Conservation (phyloP, 2,113 vertebrate genomes). For the Dipodomys stephensi region DNA sequence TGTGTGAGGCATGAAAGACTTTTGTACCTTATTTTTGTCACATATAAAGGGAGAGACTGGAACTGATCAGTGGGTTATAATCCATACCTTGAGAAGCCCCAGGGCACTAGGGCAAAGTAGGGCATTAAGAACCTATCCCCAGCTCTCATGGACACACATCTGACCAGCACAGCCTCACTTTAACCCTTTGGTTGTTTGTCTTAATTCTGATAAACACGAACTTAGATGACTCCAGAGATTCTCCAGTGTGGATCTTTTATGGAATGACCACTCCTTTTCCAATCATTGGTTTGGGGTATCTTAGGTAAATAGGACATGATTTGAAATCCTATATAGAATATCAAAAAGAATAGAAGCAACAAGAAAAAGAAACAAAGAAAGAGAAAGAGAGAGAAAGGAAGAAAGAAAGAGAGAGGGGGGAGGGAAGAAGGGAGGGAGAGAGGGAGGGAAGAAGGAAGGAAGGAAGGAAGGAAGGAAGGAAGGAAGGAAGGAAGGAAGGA, state of each 20-base stretch:
- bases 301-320: not conserved
- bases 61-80: not conserved
- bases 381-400: not conserved
- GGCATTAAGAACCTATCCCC: fast-evolving
- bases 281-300: not conserved
- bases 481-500: not conserved
- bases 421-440: too few relatives aligned
- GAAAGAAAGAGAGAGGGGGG: not conserved
- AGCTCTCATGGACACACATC: not conserved
- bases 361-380: not conserved
- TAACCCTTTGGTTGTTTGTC: not conserved
- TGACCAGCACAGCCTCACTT: not conserved
- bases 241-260: not conserved
- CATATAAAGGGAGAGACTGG: not conserved
- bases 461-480: not conserved
- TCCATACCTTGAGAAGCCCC: not conserved
- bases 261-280: not conserved
- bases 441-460: too few relatives aligned
- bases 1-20: not conserved
- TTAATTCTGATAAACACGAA: not conserved
- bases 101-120: not conserved
- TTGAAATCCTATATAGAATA: not conserved
- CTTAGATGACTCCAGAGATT: not conserved
- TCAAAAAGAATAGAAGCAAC: constrained; percentile 6
- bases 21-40: not conserved